phyloP scores from a whole-genome alignment of 2,113 vertebrate genomes.

The Sterna hirundo region DNA sequence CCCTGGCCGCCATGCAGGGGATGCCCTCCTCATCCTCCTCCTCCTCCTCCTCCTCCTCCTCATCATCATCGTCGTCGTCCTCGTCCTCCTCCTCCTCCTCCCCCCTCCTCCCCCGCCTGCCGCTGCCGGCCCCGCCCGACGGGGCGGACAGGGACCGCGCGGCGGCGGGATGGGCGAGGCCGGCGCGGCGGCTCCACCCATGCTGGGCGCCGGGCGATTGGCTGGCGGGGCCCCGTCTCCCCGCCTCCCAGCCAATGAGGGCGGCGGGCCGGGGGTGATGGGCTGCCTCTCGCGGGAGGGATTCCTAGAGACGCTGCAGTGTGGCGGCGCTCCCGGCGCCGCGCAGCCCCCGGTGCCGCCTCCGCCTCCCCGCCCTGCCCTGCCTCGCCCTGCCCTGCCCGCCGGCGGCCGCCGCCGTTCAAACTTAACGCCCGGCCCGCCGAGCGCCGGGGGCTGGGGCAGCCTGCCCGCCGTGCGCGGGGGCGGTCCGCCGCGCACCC shows the following conservation, averaged over 20 bases:
- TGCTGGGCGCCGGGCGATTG: constrained; percentile 73
- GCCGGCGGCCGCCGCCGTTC: background rate
- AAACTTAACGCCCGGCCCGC: constrained; percentile 64
- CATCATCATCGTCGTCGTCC: no score
- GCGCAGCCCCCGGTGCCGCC: constrained; percentile 76
- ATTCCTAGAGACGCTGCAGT: constrained; percentile 86
- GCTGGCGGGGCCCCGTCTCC: constrained; percentile 61
- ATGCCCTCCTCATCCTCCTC: background rate
- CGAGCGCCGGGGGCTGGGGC: constrained; percentile 39
- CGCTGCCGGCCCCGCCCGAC: constrained; percentile 51
- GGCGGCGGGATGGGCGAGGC: constrained; percentile 71
- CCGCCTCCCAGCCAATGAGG: constrained; percentile 81
- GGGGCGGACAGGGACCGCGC: constrained; percentile 50
- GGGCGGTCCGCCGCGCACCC: constrained; percentile 37
- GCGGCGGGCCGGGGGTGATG: constrained; percentile 60
- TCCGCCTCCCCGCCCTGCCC: constrained; percentile 3
- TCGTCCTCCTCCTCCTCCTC: no score
- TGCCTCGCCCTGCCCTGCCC: background rate
- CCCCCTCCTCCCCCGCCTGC: background rate
- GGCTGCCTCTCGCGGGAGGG: constrained; percentile 84
- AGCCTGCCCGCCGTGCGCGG: constrained; percentile 34
- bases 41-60: no score
- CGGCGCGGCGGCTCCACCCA: constrained; percentile 79
- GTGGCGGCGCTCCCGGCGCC: constrained; percentile 79
- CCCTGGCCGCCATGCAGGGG: background rate